Evolutionary conservation across 2,888 invertebrate genomes (phyloP).

Genomic region (Callyntrura guangdongensis): DNA sequence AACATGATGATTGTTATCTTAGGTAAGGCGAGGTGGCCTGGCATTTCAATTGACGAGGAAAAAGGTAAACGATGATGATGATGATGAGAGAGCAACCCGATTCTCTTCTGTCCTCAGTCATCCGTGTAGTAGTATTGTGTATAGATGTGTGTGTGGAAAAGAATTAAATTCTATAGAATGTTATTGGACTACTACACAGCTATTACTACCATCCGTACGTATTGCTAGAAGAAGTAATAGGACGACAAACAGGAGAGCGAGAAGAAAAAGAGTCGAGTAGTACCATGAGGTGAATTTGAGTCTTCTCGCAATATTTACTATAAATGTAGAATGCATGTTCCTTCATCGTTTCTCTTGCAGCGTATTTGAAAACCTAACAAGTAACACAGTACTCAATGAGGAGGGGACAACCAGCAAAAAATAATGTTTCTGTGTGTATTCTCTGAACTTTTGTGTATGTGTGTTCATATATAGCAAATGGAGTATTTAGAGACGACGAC

Average conservation of each 20-base stretch:
- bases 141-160: slow-evolving; percentile 46
- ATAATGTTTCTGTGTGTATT: background rate
- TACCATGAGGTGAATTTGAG: background rate
- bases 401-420: background rate
- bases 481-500: no score
- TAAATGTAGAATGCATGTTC: no score
- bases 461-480: no score
- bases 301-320: background rate
- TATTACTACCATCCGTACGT: background rate
- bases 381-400: background rate
- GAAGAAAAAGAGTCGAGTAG: slow-evolving; percentile 48
- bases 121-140: slow-evolving; percentile 57
- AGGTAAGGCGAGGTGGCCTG: slow-evolving; percentile 77
- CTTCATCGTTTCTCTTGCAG: background rate
- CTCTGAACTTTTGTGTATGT: no score
- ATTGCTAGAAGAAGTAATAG: background rate
- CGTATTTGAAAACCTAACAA: background rate
- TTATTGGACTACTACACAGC: slow-evolving; percentile 40
- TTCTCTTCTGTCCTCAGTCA: slow-evolving; percentile 77
- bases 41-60: slow-evolving; percentile 76
- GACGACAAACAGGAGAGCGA: slow-evolving; percentile 27
- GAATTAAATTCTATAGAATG: slow-evolving; percentile 79
- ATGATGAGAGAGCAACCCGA: slow-evolving; percentile 69
- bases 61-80: slow-evolving; percentile 76
- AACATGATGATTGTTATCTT: slow-evolving; percentile 71